Evolutionary conservation across 2,888 invertebrate genomes (phyloP).

Genomic region (Stenchaetothrips biformis): DNA sequence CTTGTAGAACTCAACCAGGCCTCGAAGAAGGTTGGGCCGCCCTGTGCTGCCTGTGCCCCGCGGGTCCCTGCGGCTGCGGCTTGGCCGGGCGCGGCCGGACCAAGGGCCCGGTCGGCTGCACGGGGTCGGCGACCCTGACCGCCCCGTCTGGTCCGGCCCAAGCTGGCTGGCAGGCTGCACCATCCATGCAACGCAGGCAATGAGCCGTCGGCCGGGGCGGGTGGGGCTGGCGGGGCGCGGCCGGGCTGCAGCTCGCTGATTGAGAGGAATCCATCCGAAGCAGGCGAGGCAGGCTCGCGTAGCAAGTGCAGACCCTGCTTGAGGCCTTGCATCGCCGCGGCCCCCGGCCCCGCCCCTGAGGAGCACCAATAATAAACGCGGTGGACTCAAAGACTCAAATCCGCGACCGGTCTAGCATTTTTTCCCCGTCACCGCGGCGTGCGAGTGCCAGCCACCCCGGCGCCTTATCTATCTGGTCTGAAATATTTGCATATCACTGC

Average conservation of each 20-base stretch:
- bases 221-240: not conserved
- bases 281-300: not conserved
- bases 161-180: too few relatives aligned
- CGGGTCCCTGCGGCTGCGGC: too few relatives aligned
- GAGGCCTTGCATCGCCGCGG: not conserved
- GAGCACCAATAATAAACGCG: not conserved
- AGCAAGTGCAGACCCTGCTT: not conserved
- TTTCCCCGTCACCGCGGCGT: too few relatives aligned
- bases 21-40: too few relatives aligned
- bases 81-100: too few relatives aligned
- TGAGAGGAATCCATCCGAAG: conserved; percentile 14
- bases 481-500: not conserved
- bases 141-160: not conserved
- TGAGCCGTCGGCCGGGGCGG: not conserved
- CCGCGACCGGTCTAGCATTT: too few relatives aligned
- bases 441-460: too few relatives aligned
- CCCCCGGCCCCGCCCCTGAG: not conserved
- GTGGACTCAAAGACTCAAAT: not conserved
- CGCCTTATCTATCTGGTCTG: too few relatives aligned
- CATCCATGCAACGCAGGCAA: too few relatives aligned
- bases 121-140: not conserved
- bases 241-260: not conserved
- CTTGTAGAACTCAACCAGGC: too few relatives aligned
- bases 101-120: too few relatives aligned
- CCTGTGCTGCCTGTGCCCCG: too few relatives aligned